Evolutionary conservation across 1,140 invertebrate genomes (phyloP), one percentile per base, ranked within the genome.

Genomic region (Yoshiicerus persimilis): DNA sequence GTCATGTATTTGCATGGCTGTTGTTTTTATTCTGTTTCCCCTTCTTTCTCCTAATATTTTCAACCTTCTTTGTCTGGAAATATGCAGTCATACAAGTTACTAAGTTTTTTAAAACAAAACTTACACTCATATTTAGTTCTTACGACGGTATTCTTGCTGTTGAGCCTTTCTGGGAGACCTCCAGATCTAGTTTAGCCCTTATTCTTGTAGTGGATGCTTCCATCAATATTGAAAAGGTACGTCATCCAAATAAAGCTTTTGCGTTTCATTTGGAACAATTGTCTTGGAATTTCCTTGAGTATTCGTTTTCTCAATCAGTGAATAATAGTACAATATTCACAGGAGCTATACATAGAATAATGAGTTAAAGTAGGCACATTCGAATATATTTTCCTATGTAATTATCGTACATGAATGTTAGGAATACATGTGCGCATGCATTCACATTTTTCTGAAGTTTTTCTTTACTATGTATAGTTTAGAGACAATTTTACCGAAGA

Each of bases 201-300:
- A 85, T 88, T 39, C 25, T 88, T 25, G n/a, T 84, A 16, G n/a
- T 88, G 9, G 83, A 88, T 32, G 87, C 80, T 47, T 64, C 41
- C 36, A 30, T 88, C 25, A 34, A 84, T 25, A 56, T 88, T 36
- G 87, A 88, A 30, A 32, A 84, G 41, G 87, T 88, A 88, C 11
- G 75, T 23, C 1, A 32, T 9, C 5, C 64, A 64, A 41, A 41
- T 41, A 41, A 4, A 11, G 16, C 2, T 13, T 41, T n/a, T n/a
- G n/a, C n/a, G n/a, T n/a, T n/a, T n/a, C n/a, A n/a, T n/a, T n/a
- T n/a, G n/a, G n/a, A n/a, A n/a, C n/a, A n/a, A n/a, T n/a, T n/a
- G n/a, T n/a, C n/a, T n/a, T n/a, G n/a, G n/a, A n/a, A n/a, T n/a
- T n/a, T n/a, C n/a, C n/a, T n/a, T n/a, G n/a, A n/a, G n/a, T n/a